Evolutionary conservation across 1,140 invertebrate species (phyloP).

Genomic region (Drosophila biarmipes): DNA sequence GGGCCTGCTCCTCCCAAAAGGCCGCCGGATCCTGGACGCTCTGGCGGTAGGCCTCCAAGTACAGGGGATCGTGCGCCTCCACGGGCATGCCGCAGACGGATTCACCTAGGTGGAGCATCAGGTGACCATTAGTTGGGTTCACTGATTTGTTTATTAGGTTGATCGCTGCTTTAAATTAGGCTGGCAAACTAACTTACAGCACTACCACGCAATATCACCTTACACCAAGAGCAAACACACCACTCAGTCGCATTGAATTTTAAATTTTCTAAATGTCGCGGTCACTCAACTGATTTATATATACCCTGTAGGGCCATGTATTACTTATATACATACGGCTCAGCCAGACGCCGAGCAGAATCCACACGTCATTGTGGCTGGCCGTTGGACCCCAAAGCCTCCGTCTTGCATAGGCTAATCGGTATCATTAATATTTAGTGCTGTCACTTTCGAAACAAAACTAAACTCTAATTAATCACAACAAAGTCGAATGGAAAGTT

Average conservation of each 20-base stretch:
- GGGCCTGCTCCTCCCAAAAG: conserved; percentile 93
- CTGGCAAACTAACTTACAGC: conserved; percentile 43
- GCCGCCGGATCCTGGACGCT: conserved; percentile 92
- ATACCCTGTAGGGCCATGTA: neutral
- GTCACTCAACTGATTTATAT: conserved; percentile 48
- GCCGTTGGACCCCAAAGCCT: conserved; percentile 21
- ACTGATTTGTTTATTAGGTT: neutral
- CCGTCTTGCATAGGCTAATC: conserved; percentile 34
- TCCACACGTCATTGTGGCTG: conserved; percentile 29
- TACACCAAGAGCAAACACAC: neutral
- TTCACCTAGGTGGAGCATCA: conserved; percentile 25
- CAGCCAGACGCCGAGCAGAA: conserved; percentile 39
- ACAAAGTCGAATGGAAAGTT: conserved; percentile 12
- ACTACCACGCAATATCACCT: conserved; percentile 1
- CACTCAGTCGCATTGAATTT: conserved; percentile 49
- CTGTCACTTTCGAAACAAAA: conserved; percentile 5
- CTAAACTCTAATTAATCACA: conserved; percentile 23
- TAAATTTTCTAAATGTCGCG: conserved; percentile 51
- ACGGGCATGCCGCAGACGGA: conserved; percentile 57
- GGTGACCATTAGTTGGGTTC: conserved; percentile 8
- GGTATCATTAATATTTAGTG: conserved; percentile 32
- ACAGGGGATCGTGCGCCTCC: conserved; percentile 84
- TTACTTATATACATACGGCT: conserved; percentile 9
- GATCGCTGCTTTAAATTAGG: conserved; percentile 37
- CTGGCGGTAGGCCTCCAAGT: conserved; percentile 88